These are phyloP conservation scores for Spatula clypeata DNA, from an alignment of 2,797 vertebrate genomes.

Conservation along the genomic window DNA sequence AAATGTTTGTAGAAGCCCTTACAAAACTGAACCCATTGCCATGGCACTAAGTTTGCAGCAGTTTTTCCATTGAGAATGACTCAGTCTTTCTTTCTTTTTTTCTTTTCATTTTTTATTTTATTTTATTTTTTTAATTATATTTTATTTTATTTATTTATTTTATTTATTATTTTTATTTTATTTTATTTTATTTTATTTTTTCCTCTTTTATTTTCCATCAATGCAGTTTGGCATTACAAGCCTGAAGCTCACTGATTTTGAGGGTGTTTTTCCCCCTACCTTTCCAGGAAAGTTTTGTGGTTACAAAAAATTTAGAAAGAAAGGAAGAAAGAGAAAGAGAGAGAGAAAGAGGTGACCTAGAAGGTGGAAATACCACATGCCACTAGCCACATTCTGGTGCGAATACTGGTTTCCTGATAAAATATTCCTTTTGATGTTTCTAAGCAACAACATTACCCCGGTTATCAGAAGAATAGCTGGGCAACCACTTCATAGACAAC, in stretches of 20 bases:
- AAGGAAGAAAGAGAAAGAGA: background rate
- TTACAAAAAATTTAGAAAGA: background rate
- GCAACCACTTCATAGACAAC: background rate
- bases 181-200: too few species aligned
- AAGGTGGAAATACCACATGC: background rate
- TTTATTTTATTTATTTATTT: too few species aligned
- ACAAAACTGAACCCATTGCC: background rate
- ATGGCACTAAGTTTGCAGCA: background rate
- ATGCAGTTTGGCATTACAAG: background rate
- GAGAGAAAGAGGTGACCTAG: background rate
- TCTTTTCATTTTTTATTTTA: too few species aligned
- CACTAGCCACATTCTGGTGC: background rate
- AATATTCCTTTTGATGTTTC: conserved; percentile 1
- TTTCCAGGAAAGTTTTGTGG: background rate
- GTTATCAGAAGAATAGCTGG: background rate
- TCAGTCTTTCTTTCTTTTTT: background rate
- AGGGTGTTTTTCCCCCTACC: background rate
- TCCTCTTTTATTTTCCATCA: background rate
- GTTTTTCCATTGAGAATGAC: background rate
- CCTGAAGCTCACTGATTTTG: background rate
- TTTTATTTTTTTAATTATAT: too few species aligned
- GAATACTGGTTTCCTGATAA: background rate
- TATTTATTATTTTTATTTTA: too few species aligned
- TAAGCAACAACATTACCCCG: background rate
- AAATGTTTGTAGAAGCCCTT: background rate